Evolutionary conservation across 2,797 vertebrate genomes (phyloP).

Genomic region (Phataginus tetradactyla): DNA sequence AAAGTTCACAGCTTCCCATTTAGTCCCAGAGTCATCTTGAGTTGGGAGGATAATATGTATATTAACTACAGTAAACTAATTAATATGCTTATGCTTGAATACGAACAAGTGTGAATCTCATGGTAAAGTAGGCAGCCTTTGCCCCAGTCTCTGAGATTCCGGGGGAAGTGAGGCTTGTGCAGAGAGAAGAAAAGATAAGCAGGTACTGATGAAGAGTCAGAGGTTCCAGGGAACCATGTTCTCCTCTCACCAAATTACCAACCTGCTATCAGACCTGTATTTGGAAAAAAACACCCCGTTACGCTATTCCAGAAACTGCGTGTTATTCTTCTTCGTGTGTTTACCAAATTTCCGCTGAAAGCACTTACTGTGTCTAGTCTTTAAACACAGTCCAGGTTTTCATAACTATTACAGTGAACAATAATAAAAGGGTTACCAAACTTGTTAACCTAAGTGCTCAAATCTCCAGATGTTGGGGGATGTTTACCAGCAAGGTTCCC

Average conservation of each 20-base stretch:
- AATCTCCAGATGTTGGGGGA: neutral
- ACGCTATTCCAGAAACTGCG: neutral
- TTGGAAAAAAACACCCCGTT: neutral
- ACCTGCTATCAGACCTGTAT: neutral
- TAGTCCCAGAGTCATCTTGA: neutral
- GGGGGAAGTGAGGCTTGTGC: neutral
- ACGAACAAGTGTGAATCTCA: neutral
- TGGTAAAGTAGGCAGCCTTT: neutral
- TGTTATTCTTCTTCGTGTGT: slow-evolving; percentile 6
- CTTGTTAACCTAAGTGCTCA: neutral
- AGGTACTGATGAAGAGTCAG: neutral
- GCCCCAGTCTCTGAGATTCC: neutral
- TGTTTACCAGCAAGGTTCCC: slow-evolving; percentile 35
- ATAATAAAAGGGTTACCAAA: neutral
- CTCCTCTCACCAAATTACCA: neutral
- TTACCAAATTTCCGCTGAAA: neutral
- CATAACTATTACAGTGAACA: slow-evolving; percentile 19
- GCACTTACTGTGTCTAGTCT: slow-evolving; percentile 22
- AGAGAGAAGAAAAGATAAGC: neutral
- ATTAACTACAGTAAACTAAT: neutral
- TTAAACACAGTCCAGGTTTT: slow-evolving; percentile 37
- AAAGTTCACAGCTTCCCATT: neutral
- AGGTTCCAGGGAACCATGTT: neutral
- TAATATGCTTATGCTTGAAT: neutral
- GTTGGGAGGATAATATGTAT: neutral